These are phyloP conservation scores for Proteles cristata DNA, from an alignment of 2,113 vertebrate genomes.

Conservation along the genomic window DNA sequence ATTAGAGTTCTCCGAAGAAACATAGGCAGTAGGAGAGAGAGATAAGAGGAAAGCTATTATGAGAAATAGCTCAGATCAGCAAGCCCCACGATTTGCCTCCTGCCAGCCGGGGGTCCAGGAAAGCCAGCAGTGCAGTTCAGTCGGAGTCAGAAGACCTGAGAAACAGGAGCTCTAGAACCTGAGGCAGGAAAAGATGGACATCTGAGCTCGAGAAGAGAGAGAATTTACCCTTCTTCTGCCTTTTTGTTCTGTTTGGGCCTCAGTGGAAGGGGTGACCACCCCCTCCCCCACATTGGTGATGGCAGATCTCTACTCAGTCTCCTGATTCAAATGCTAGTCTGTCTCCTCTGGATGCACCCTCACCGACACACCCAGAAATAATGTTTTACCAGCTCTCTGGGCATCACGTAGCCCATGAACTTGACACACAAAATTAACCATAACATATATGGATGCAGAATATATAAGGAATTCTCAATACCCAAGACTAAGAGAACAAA, in stretches of 20 bases:
- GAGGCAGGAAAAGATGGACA: not conserved
- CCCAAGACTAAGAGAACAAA: not conserved
- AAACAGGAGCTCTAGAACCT: not conserved
- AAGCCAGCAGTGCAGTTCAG: not conserved
- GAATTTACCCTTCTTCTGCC: not conserved
- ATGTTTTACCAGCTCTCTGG: not conserved
- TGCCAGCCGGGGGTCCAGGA: not conserved
- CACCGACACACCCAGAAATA: not conserved
- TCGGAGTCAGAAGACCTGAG: not conserved
- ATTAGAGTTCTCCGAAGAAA: not conserved
- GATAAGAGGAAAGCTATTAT: not conserved
- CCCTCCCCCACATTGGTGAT: not conserved
- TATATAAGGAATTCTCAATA: not conserved
- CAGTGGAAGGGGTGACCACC: not conserved
- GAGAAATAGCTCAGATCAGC: not conserved
- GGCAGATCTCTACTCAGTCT: not conserved
- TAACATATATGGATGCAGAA: not conserved
- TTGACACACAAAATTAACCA: not conserved
- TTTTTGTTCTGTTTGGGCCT: not conserved
- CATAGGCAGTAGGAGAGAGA: not conserved
- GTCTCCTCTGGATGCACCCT: not conserved
- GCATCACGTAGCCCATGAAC: not conserved
- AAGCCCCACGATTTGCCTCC: not conserved
- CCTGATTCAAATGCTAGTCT: not conserved
- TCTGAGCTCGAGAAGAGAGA: not conserved